Evolutionary conservation across 2,888 invertebrate species (phyloP).

Genomic region (Limnephilus marmoratus): DNA sequence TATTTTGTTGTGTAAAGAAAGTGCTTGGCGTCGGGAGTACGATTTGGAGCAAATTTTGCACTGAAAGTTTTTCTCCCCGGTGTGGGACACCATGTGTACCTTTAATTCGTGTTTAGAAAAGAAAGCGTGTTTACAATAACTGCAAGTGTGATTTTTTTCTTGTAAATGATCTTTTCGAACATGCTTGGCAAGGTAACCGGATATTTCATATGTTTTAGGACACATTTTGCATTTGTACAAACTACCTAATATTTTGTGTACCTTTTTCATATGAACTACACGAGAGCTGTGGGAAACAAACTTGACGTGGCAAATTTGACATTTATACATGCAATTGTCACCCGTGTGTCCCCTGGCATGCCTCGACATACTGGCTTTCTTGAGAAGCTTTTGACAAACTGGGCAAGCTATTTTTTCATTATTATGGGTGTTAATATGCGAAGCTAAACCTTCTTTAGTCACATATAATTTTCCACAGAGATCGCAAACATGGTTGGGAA

Average conservation of each 20-base stretch:
- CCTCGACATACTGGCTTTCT: conserved; percentile 45
- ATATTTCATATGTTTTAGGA: conserved; percentile 26
- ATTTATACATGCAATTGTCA: conserved; percentile 10
- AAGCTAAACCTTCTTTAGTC: conserved; percentile 33
- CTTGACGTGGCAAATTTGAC: neutral
- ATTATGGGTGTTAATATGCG: conserved; percentile 54
- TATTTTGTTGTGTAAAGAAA: neutral
- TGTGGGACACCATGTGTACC: conserved; percentile 34
- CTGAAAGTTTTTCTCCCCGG: conserved; percentile 36
- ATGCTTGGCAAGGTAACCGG: conserved; percentile 21
- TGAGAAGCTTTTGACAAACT: conserved; percentile 35
- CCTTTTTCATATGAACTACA: neutral
- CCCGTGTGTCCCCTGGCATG: conserved; percentile 35
- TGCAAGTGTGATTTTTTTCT: conserved; percentile 31
- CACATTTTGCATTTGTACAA: conserved; percentile 39
- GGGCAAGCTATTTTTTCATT: conserved; percentile 33
- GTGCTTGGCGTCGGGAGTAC: neutral
- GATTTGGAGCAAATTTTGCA: conserved; percentile 24
- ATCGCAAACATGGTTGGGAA: conserved; percentile 60
- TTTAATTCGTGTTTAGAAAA: conserved; percentile 9
- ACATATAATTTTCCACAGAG: conserved; percentile 58
- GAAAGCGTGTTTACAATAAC: conserved; percentile 4
- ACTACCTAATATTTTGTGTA: conserved; percentile 10
- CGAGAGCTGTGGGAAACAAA: conserved; percentile 36
- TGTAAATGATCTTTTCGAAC: conserved; percentile 26